Evolutionary conservation across 2,888 invertebrate genomes (phyloP).

Genomic region (Apocheima hispidaria): DNA sequence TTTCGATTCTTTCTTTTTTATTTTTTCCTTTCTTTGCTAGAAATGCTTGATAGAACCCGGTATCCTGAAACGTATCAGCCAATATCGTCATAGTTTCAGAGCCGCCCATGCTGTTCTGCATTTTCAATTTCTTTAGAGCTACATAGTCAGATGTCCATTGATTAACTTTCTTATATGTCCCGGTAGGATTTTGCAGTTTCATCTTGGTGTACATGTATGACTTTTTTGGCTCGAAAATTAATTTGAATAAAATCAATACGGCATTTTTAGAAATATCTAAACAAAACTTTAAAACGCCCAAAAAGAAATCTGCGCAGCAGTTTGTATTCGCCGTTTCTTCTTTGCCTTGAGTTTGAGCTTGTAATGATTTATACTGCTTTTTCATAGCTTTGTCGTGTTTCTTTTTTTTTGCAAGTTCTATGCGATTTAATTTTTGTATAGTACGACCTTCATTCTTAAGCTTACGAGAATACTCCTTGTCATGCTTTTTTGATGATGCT

Average conservation of each 20-base stretch:
- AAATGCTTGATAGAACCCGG: conserved; percentile 49
- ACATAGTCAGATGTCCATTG: conserved; percentile 45
- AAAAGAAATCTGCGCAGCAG: conserved; percentile 50
- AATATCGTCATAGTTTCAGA: conserved; percentile 54
- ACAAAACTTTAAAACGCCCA: conserved; percentile 48
- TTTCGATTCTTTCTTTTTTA: conserved; percentile 44
- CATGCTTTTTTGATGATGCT: conserved; percentile 26
- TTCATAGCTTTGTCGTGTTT: conserved; percentile 35
- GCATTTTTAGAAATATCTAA: conserved; percentile 32
- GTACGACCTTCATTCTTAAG: conserved; percentile 28
- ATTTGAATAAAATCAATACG: conserved; percentile 37
- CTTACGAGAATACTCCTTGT: conserved; percentile 23
- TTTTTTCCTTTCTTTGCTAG: conserved; percentile 53
- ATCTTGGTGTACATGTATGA: conserved; percentile 48
- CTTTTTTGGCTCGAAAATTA: conserved; percentile 47
- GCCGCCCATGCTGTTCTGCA: conserved; percentile 51
- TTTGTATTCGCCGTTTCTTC: conserved; percentile 48
- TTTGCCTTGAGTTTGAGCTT: conserved; percentile 42
- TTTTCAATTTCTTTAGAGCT: conserved; percentile 52
- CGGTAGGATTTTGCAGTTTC: conserved; percentile 46
- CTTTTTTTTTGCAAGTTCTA: conserved; percentile 43
- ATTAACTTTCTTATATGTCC: conserved; percentile 44
- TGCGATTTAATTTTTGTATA: conserved; percentile 20
- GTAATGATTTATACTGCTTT: conserved; percentile 41
- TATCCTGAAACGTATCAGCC: conserved; percentile 55